phyloP scores from a whole-genome alignment of 2,888 invertebrate species.

The Ypsolopha sequella region DNA sequence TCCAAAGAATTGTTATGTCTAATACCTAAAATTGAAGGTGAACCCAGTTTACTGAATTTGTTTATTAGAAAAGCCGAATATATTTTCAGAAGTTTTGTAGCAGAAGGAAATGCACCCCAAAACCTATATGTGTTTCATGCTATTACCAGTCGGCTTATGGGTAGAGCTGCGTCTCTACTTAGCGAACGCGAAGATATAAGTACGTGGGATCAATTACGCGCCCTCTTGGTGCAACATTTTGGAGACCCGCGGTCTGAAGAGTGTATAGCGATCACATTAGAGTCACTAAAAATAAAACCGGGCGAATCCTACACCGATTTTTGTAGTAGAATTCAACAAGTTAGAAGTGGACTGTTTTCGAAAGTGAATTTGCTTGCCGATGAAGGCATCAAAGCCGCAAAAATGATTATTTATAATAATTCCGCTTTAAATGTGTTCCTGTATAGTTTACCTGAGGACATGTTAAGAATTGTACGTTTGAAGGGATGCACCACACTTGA shows the following conservation, averaged over 20 bases:
- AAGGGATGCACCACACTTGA: not conserved
- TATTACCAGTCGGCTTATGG: not conserved
- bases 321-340: not conserved
- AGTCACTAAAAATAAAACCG: not conserved
- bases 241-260: constrained; percentile 2
- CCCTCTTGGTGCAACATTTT: constrained; percentile 2
- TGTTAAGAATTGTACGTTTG: not conserved
- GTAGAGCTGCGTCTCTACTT: not conserved
- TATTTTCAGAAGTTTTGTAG: no score
- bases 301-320: not conserved
- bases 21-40: no score
- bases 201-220: not conserved
- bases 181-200: constrained; percentile 1
- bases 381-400: not conserved
- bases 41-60: no score
- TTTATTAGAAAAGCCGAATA: no score
- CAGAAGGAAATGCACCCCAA: not conserved
- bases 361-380: not conserved
- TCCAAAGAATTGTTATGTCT: no score
- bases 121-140: not conserved
- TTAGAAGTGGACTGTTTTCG: not conserved
- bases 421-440: not conserved
- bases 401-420: not conserved
- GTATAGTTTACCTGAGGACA: not conserved
- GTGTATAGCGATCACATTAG: constrained; percentile 1